Percentiles rank a stretch among this genome's conserved stretches.
Evolutionary conservation across 2,888 invertebrate genomes (phyloP).

Genomic region (Lissonota sp.): DNA sequence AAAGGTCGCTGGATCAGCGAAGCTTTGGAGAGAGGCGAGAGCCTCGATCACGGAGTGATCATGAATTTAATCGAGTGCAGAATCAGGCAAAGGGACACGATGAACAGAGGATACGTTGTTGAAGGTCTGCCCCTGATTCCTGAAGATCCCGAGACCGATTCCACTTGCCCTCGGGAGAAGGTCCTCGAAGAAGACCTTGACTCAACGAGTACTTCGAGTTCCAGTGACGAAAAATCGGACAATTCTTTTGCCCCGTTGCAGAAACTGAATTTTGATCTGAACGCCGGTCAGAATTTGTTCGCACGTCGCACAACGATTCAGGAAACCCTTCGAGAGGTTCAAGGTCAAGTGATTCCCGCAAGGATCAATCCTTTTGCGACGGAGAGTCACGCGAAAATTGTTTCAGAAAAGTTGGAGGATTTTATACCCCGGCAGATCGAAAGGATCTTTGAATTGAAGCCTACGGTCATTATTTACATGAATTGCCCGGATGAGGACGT

Average conservation of each 20-base stretch:
- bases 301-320: slow-evolving; percentile 17
- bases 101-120: slow-evolving; percentile 88
- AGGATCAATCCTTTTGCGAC: slow-evolving; percentile 35
- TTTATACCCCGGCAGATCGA: slow-evolving; percentile 69
- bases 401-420: slow-evolving; percentile 45
- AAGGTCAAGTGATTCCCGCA: neutral
- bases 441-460: slow-evolving; percentile 77
- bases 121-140: slow-evolving; percentile 88
- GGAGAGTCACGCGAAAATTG: slow-evolving; percentile 10
- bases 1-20: slow-evolving; percentile 87
- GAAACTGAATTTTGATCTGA: neutral
- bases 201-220: slow-evolving; percentile 20
- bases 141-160: slow-evolving; percentile 78
- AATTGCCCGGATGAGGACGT: slow-evolving; percentile 86
- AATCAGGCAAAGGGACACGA: slow-evolving; percentile 84
- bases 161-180: slow-evolving; percentile 73
- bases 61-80: slow-evolving; percentile 85
- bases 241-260: neutral
- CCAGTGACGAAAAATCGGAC: slow-evolving; percentile 7
- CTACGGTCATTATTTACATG: slow-evolving; percentile 86
- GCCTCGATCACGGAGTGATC: slow-evolving; percentile 85
- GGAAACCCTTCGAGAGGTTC: neutral
- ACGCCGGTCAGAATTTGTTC: slow-evolving; percentile 25
- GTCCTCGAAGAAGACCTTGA: neutral
- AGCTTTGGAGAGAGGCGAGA: slow-evolving; percentile 85